A percentile compares a stretch with the other conserved stretches of the same genome.
Conservation (phyloP, 2,797 vertebrate species). For the Capromys pilorides region DNA sequence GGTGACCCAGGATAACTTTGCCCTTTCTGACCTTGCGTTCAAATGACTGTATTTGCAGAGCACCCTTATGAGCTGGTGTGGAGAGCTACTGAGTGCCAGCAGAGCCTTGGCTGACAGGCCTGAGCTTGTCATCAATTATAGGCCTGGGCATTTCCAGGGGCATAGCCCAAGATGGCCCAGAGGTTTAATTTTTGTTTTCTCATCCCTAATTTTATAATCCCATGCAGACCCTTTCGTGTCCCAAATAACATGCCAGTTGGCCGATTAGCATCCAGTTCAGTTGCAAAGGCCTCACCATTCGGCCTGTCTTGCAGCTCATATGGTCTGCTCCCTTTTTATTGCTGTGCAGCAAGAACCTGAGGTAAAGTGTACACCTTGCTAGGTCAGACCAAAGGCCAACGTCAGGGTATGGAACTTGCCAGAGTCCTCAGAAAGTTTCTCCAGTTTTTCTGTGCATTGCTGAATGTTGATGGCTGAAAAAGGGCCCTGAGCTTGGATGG, state of each 20-base stretch:
- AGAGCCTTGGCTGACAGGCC: neutral
- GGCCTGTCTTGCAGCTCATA: neutral
- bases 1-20: neutral
- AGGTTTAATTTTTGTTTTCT: neutral
- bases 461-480: neutral
- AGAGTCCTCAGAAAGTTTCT: neutral
- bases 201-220: neutral
- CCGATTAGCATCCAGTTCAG: neutral
- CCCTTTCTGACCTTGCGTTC: neutral
- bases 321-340: neutral
- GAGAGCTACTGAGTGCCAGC: neutral
- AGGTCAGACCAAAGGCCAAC: neutral
- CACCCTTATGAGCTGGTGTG: neutral
- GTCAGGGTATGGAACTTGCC: neutral
- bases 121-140: neutral
- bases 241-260: neutral
- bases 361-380: neutral
- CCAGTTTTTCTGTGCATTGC: neutral
- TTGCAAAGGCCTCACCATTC: neutral
- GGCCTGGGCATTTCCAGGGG: neutral
- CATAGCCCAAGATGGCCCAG: neutral
- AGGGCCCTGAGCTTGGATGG: neutral
- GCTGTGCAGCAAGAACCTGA: neutral
- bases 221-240: too few species aligned
- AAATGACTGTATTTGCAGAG: neutral